A percentile compares a stretch with the other conserved stretches of the same genome.
These are phyloP conservation scores for Drosophila nigrodunni DNA, from an alignment of 1,140 invertebrate species.

Conservation along the genomic window DNA sequence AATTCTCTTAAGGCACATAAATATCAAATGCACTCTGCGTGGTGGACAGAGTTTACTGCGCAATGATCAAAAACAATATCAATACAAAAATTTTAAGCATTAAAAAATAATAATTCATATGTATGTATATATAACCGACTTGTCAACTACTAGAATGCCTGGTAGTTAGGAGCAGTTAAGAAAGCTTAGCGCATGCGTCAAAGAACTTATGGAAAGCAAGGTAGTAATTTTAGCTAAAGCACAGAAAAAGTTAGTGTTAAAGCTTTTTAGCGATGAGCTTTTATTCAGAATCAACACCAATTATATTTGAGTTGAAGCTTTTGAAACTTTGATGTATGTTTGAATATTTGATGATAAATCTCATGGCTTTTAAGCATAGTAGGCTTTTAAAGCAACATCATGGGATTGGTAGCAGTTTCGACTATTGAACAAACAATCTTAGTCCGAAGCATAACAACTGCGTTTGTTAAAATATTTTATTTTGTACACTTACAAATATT, in stretches of 20 bases:
- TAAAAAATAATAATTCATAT: no score
- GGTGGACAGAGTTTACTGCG: no score
- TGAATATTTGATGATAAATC: not conserved
- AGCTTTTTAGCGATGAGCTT: constrained; percentile 6
- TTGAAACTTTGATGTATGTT: not conserved
- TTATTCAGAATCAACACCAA: not conserved
- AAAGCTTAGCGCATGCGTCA: not conserved
- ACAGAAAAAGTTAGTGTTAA: not conserved
- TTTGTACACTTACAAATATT: not conserved
- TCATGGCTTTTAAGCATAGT: not conserved
- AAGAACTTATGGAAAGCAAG: not conserved
- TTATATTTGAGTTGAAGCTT: not conserved
- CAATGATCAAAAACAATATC: no score
- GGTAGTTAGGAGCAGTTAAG: no score
- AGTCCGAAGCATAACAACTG: not conserved
- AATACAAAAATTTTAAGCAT: no score
- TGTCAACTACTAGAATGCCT: not conserved
- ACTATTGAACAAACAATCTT: constrained; percentile 49
- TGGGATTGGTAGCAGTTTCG: not conserved
- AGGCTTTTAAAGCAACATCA: constrained; percentile 12
- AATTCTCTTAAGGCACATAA: no score
- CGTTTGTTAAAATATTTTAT: not conserved
- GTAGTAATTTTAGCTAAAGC: not conserved
- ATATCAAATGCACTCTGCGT: no score
- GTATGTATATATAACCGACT: no score